Evolutionary conservation across 1,140 invertebrate species (phyloP).

Genomic region (Sminthurides bifidus): DNA sequence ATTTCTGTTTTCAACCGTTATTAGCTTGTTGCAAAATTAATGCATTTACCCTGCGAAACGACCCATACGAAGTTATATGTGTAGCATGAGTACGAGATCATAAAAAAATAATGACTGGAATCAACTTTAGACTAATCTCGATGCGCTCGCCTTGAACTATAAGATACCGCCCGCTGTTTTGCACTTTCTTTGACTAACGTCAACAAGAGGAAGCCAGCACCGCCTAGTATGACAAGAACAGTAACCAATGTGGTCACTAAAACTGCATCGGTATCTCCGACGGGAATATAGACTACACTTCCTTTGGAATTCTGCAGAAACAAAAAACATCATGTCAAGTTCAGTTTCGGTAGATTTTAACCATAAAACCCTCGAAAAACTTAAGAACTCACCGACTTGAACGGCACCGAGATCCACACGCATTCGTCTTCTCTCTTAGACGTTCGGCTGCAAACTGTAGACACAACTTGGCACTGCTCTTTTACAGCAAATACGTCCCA

Average conservation of each 20-base stretch:
- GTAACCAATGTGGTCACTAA: slow-evolving; percentile 19
- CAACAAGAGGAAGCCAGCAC: slow-evolving; percentile 16
- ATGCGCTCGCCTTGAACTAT: too few relatives aligned
- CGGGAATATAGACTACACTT: slow-evolving; percentile 27
- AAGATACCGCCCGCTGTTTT: neutral
- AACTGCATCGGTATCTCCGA: slow-evolving; percentile 24
- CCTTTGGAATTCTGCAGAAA: slow-evolving; percentile 28
- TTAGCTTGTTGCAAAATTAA: too few relatives aligned
- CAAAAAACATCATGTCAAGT: neutral
- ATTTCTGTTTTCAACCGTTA: too few relatives aligned
- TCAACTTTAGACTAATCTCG: neutral
- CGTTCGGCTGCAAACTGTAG: slow-evolving; percentile 14
- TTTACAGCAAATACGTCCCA: slow-evolving; percentile 14
- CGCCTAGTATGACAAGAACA: slow-evolving; percentile 22
- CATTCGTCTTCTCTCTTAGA: slow-evolving; percentile 4
- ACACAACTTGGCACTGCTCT: slow-evolving; percentile 18
- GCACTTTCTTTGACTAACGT: slow-evolving; percentile 12
- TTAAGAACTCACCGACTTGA: slow-evolving; percentile 25
- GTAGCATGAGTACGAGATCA: neutral
- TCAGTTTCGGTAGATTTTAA: neutral
- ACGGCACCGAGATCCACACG: slow-evolving; percentile 25
- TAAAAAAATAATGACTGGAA: neutral
- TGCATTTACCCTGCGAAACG: too few relatives aligned
- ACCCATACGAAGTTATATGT: neutral
- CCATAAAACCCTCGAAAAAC: neutral